Percentiles rank a stretch among this genome's conserved stretches.
Conservation (phyloP, 2,113 vertebrate genomes). For the Nothoprocta perdicaria region DNA sequence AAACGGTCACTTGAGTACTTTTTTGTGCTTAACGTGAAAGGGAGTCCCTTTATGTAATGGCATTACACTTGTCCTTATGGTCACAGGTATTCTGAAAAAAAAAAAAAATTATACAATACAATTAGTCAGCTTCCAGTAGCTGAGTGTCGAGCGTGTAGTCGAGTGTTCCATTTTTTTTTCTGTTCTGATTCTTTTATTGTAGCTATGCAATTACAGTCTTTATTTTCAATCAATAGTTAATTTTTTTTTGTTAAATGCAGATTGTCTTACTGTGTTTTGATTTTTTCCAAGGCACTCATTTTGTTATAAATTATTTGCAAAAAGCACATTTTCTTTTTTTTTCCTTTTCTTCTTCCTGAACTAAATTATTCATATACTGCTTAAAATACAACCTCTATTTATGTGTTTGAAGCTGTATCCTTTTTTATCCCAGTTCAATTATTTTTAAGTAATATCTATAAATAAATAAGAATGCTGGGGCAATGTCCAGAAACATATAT, state of each 20-base stretch:
- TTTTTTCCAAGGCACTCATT: background rate
- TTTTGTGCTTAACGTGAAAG: background rate
- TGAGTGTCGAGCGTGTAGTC: background rate
- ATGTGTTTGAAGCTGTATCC: background rate
- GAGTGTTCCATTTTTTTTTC: background rate
- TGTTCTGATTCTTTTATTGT: background rate
- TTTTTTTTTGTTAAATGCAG: background rate
- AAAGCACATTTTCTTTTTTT: fast-evolving
- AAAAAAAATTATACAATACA: background rate
- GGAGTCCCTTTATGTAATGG: background rate
- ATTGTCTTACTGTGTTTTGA: background rate
- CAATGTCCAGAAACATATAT: background rate
- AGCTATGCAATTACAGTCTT: background rate
- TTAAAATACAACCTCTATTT: background rate
- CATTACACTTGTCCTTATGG: background rate
- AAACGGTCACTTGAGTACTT: background rate
- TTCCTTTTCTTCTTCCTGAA: fast-evolving
- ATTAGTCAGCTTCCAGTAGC: background rate
- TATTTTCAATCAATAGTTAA: background rate
- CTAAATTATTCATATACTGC: background rate
- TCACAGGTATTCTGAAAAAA: background rate
- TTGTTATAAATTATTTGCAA: background rate
- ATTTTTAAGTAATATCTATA: background rate
- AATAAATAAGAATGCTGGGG: background rate
- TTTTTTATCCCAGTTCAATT: background rate